phyloP scores from a whole-genome alignment of 2,113 vertebrate species.

The Marcusenius ussheri region DNA sequence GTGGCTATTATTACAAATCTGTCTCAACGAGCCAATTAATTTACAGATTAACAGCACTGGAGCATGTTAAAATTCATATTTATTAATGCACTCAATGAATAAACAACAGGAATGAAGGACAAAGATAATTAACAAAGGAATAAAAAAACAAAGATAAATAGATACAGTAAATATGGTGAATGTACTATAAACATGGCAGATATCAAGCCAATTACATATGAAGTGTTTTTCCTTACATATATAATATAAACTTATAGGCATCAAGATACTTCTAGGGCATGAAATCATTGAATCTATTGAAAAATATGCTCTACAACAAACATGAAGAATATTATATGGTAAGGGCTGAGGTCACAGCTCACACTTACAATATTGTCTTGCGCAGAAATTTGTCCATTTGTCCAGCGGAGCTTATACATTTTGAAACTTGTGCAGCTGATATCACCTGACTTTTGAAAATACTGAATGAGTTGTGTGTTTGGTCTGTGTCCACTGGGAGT shows the following conservation, averaged over 20 bases:
- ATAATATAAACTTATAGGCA: background rate
- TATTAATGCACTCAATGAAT: constrained; percentile 4
- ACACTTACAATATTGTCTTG: background rate
- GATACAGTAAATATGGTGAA: background rate
- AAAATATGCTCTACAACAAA: background rate
- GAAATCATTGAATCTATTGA: background rate
- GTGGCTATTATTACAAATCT: background rate
- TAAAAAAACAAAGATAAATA: background rate
- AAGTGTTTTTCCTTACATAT: background rate
- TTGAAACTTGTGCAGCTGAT: background rate
- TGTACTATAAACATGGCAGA: background rate
- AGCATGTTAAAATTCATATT: background rate
- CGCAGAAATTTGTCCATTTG: background rate
- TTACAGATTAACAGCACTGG: constrained; percentile 3
- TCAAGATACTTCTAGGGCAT: background rate
- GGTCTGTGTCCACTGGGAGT: background rate
- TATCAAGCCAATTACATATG: background rate
- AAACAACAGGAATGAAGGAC: background rate
- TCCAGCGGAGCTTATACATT: background rate
- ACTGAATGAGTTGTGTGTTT: background rate
- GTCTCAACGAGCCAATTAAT: background rate
- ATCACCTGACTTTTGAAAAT: background rate
- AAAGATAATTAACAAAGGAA: constrained; percentile 1
- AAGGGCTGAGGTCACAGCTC: background rate
- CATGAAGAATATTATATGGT: background rate